Percentiles rank a stretch among this genome's conserved stretches.
Conservation (phyloP, 2,888 invertebrate species). For the Polydrusus tereticollis region DNA sequence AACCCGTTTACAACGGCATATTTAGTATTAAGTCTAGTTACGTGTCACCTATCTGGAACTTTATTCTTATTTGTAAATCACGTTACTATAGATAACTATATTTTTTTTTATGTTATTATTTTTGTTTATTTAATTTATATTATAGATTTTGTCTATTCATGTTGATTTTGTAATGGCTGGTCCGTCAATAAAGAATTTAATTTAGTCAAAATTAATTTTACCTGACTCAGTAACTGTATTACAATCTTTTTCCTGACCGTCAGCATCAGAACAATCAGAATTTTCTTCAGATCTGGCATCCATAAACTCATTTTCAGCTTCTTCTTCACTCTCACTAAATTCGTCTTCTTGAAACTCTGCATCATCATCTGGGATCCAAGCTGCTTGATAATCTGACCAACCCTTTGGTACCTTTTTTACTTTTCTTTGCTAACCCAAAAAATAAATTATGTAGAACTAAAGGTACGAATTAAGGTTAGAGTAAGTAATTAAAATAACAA, state of each 20-base stretch:
- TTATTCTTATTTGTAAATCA: no score
- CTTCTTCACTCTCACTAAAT: slow-evolving; percentile 73
- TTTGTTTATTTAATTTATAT: no score
- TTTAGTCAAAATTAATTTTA: slow-evolving; percentile 25
- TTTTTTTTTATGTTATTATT: no score
- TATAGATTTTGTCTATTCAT: no score
- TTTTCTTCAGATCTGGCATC: slow-evolving; percentile 63
- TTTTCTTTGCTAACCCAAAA: slow-evolving; percentile 69
- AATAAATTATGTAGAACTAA: not conserved
- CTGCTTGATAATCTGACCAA: slow-evolving; percentile 97
- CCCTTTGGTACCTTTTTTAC: slow-evolving; percentile 90
- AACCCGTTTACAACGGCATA: no score
- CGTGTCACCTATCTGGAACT: no score
- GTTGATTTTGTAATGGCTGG: not conserved
- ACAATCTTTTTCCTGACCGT: slow-evolving; percentile 78
- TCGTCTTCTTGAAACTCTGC: slow-evolving; percentile 69
- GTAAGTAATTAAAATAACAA: not conserved
- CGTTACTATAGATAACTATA: no score
- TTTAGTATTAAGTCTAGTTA: no score
- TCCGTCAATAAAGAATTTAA: not conserved
- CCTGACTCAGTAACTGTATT: slow-evolving; percentile 79
- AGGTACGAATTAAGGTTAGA: no score
- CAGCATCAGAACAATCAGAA: slow-evolving; percentile 67
- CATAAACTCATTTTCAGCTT: slow-evolving; percentile 66
- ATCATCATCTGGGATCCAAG: slow-evolving; percentile 86